phyloP scores from a whole-genome alignment of 2,797 vertebrate genomes.

The Micropoecilia bifurca region DNA sequence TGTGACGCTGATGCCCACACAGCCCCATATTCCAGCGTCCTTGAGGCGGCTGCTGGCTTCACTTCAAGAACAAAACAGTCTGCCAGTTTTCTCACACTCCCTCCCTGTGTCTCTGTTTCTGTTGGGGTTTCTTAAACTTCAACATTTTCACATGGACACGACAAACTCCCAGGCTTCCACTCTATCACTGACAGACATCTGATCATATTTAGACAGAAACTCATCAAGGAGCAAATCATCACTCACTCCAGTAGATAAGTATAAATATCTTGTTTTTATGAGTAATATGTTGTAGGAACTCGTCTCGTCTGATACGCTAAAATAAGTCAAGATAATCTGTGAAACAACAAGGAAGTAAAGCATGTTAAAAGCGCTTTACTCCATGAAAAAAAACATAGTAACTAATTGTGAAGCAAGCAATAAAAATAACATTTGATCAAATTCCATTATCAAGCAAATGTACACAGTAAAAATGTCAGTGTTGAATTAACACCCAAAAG shows the following conservation, averaged over 20 bases:
- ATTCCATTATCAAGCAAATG: no score
- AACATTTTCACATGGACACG: background rate
- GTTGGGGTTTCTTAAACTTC: background rate
- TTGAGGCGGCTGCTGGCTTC: conserved; percentile 39
- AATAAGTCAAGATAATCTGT: no score
- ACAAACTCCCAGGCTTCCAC: background rate
- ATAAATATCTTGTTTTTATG: background rate
- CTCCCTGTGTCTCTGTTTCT: conserved; percentile 1
- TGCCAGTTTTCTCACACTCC: conserved; percentile 36
- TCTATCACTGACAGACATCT: background rate
- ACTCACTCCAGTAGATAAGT: background rate
- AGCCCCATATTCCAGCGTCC: conserved; percentile 46
- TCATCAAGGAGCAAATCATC: background rate
- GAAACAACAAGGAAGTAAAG: no score
- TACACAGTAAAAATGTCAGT: no score
- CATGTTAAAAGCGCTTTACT: no score
- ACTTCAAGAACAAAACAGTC: conserved; percentile 38
- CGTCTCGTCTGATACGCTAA: no score
- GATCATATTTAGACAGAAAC: background rate
- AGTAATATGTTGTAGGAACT: background rate
- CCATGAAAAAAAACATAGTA: no score
- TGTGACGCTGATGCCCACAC: conserved; percentile 50
- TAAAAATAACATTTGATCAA: no score
- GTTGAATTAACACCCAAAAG: no score
- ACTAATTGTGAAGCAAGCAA: no score